Evolutionary conservation across 2,888 invertebrate species (phyloP).

Genomic region (Deilephila porcellus): DNA sequence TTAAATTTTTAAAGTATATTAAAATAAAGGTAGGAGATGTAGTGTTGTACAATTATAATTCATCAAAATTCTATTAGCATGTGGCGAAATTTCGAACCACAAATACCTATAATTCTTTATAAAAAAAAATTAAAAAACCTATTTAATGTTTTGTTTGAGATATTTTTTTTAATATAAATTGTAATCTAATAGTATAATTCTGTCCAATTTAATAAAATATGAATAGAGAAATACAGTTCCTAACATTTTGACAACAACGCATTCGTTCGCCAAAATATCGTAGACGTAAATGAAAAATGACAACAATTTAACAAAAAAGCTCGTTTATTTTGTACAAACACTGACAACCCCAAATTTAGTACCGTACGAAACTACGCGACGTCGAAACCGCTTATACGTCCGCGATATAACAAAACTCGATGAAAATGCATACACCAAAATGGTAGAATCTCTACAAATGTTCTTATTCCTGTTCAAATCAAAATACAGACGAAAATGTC

Average conservation of each 20-base stretch:
- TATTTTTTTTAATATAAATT: too few species aligned
- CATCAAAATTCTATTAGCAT: too few species aligned
- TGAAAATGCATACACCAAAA: slow-evolving; percentile 87
- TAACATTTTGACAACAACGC: too few species aligned
- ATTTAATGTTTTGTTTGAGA: too few species aligned
- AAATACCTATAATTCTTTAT: too few species aligned
- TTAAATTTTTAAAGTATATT: not conserved
- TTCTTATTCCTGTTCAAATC: slow-evolving; percentile 94
- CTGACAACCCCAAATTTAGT: slow-evolving; percentile 72
- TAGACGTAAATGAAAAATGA: not conserved
- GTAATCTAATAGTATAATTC: too few species aligned
- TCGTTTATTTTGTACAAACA: slow-evolving; percentile 36
- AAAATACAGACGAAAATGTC: slow-evolving; percentile 92
- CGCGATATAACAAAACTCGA: slow-evolving; percentile 79
- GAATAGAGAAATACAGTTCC: too few species aligned
- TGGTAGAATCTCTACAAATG: slow-evolving; percentile 93
- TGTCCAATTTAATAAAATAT: too few species aligned
- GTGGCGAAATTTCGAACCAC: too few species aligned
- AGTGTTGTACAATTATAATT: not conserved
- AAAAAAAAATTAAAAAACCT: too few species aligned
- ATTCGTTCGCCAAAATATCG: too few species aligned
- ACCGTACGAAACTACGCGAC: slow-evolving; percentile 83
- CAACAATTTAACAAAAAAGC: not conserved
- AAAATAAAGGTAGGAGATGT: not conserved
- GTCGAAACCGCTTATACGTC: slow-evolving; percentile 73